Evolutionary conservation across 2,888 invertebrate genomes (phyloP), one percentile per base, ranked within the genome.

Genomic region (Cantharis nigra): DNA sequence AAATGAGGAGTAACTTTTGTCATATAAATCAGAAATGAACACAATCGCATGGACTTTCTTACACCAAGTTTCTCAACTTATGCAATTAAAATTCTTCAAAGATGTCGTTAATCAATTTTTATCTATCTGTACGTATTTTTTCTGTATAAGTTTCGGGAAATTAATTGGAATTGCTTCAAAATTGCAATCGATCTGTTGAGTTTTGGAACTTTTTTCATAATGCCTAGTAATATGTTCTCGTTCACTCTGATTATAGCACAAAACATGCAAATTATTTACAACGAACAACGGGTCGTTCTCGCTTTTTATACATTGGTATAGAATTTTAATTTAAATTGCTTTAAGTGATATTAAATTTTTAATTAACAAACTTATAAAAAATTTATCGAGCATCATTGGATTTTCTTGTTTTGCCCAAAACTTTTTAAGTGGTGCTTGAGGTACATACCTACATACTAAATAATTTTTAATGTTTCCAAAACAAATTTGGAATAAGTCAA

Each of bases 41-140:
- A 72, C 70, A 74, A 76, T 75, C 75, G 75, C 72, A 67, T 64
- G 69, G 74, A 30, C 73, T 75, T 76, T 78, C 73, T 76, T 69
- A 69, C 70, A 28, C 62, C 16, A 78, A 78, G 69, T 78, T 76
- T 73, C 49, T 26, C 33, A 74, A 75, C 69, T 75, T 62, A 65
- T 69, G 70, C 74, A 78, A 78, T 78, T 78, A 78, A 78, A 78
- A 78, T 78, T 78, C 76, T 71, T 67, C 20, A 78, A 76, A 78
- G 76, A 71, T 74, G 71, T 76, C 78, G 72, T 78, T 78, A 78
- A 76, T 78, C 76, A 78, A 76, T 76, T 78, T 76, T 78, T 78
- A 78, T 78, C 76, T 76, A 74, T 76, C 72, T 30, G 69, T 71
- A 72, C 28, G 26, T 63, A 71, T 70, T 75, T 78, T 72, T 18